Conservation (phyloP, 2,113 vertebrate genomes). For the Hepsetus odoe region DNA sequence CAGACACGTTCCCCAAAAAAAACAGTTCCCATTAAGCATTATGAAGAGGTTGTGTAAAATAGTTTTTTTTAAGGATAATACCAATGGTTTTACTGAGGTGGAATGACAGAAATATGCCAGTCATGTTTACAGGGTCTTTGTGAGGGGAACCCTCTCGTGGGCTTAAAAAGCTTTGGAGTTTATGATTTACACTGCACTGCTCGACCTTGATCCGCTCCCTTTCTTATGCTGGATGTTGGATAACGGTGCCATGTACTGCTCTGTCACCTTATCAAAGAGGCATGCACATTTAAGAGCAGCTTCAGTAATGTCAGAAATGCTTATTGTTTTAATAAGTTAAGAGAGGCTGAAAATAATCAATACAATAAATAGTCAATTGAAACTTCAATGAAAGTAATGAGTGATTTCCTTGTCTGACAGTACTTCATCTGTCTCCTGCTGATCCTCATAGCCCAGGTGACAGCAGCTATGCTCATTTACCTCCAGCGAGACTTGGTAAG, state of each 20-base stretch:
- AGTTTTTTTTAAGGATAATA: conserved; percentile 47
- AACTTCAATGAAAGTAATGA: not conserved
- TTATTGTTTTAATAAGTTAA: not conserved
- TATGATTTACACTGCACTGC: conserved; percentile 55
- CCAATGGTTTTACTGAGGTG: conserved; percentile 58
- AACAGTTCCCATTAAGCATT: not conserved
- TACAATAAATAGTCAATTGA: not conserved
- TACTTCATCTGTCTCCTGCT: conserved; percentile 90
- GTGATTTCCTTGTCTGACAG: conserved; percentile 66
- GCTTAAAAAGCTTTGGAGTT: conserved; percentile 58
- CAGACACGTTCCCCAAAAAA: conserved; percentile 3
- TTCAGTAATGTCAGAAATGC: not conserved
- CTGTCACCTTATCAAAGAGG: not conserved
- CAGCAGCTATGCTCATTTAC: conserved; percentile 84
- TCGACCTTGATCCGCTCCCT: conserved; percentile 71
- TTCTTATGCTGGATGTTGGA: not conserved
- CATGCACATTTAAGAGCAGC: not conserved
- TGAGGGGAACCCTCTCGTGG: conserved; percentile 48
- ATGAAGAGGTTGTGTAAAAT: conserved; percentile 41
- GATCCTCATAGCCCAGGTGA: conserved; percentile 85
- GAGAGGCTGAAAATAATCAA: not conserved
- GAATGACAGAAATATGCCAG: conserved; percentile 55
- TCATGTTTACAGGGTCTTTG: conserved; percentile 56
- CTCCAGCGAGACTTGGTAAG: conserved; percentile 82
- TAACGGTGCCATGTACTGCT: not conserved